Percentiles rank a stretch among this genome's conserved stretches.
Conservation (phyloP, 1,140 invertebrate genomes). For the Drosophila kurseongensis region DNA sequence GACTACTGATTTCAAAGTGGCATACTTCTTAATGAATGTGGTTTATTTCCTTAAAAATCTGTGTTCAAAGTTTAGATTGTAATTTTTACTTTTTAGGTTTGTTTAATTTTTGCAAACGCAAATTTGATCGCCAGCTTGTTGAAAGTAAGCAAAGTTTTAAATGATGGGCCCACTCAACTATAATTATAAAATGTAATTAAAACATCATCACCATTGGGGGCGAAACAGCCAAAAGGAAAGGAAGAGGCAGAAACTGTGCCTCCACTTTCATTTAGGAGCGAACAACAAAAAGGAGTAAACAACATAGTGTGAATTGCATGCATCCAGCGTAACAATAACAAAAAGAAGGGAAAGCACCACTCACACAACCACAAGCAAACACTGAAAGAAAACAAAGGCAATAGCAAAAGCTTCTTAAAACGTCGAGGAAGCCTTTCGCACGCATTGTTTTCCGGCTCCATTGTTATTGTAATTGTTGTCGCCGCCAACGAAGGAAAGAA, state of each 20-base stretch:
- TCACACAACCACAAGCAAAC: constrained; percentile 12
- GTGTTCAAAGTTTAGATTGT: too few relatives aligned
- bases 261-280: not conserved
- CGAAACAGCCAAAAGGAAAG: too few relatives aligned
- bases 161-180: not conserved
- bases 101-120: too few relatives aligned
- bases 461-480: constrained; percentile 11
- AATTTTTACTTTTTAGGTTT: not conserved
- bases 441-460: constrained; percentile 1
- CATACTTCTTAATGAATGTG: too few relatives aligned
- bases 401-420: constrained; percentile 21
- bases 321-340: constrained; percentile 13
- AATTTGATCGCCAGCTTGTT: not conserved
- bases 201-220: not conserved
- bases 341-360: constrained; percentile 16
- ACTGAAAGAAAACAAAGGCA: constrained; percentile 30
- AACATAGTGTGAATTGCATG: constrained; percentile 5
- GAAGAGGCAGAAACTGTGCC: not conserved
- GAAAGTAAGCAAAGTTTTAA: not conserved
- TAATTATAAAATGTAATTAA: constrained; percentile 14
- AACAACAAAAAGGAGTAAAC: not conserved
- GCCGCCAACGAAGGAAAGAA: not conserved
- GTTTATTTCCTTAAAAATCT: too few relatives aligned
- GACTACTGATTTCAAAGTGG: too few relatives aligned
- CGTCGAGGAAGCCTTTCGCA: constrained; percentile 13